These are phyloP conservation scores for Xanthorhoe designata DNA, from an alignment of 2,888 invertebrate species.

Conservation along the genomic window DNA sequence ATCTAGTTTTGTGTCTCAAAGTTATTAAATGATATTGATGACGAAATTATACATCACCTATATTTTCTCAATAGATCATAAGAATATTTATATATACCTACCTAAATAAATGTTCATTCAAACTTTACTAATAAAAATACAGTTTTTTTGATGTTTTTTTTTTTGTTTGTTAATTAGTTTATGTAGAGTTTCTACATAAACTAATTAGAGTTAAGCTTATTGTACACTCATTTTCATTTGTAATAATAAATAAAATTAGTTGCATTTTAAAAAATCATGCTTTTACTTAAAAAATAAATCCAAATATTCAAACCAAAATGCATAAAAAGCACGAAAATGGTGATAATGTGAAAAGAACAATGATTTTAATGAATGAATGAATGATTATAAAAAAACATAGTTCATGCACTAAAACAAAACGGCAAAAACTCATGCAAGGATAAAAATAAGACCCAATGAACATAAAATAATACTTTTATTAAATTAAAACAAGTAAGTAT, in stretches of 20 bases:
- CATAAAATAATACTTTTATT: constrained; percentile 76
- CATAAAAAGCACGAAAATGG: constrained; percentile 9
- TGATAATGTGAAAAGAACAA: constrained; percentile 3
- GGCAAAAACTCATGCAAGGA: constrained; percentile 52
- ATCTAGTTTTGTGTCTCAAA: background rate
- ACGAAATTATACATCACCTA: background rate
- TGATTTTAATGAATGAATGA: too few relatives aligned
- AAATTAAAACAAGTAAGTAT: constrained; percentile 61
- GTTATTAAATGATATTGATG: background rate
- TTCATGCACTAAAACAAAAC: constrained; percentile 22
- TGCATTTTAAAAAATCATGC: background rate
- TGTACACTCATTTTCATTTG: background rate
- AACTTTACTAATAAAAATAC: background rate
- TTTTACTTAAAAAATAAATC: background rate
- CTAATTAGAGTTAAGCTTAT: background rate
- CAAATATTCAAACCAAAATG: background rate
- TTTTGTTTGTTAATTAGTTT: background rate
- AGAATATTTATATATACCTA: background rate
- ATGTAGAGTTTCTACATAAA: background rate
- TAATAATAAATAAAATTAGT: background rate
- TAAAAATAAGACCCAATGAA: constrained; percentile 66
- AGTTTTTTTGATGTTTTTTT: background rate
- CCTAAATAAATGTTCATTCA: background rate
- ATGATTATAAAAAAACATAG: background rate
- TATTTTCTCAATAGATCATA: background rate